These are phyloP conservation scores for Chrysocyon brachyurus DNA, from an alignment of 2,797 vertebrate genomes.

Conservation along the genomic window DNA sequence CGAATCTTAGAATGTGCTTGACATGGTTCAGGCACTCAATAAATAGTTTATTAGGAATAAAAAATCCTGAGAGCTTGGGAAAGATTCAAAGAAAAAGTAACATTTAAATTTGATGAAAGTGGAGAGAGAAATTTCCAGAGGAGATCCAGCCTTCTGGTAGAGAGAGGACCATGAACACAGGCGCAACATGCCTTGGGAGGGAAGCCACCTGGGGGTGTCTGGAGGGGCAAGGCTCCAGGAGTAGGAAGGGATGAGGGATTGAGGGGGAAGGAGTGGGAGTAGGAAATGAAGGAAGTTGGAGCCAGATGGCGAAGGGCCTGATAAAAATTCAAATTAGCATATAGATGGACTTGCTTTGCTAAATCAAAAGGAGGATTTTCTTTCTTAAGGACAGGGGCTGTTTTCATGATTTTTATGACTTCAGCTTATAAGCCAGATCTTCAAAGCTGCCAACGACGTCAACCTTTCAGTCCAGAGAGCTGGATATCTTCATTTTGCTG, in stretches of 20 bases:
- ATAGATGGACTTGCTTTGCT: background rate
- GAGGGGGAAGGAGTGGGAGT: fast-evolving
- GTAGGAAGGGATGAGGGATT: background rate
- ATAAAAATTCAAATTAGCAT: conserved; percentile 7
- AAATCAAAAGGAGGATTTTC: conserved; percentile 38
- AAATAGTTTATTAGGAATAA: no score
- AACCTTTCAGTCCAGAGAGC: background rate
- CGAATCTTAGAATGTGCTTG: background rate
- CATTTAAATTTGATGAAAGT: background rate
- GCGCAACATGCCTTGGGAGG: fast-evolving
- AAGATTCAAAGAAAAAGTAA: background rate
- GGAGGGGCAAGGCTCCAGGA: no score
- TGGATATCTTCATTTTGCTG: background rate
- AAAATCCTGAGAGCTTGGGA: background rate
- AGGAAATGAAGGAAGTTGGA: background rate
- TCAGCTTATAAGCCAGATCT: conserved; percentile 20
- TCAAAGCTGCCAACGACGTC: background rate
- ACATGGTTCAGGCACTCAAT: background rate
- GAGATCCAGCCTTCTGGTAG: background rate
- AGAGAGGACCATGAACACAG: background rate
- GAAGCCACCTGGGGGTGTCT: background rate
- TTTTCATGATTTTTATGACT: conserved; percentile 47
- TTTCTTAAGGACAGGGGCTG: background rate
- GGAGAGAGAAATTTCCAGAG: background rate
- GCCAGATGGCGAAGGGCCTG: background rate